A percentile compares a stretch with the other conserved stretches of the same genome.
These are phyloP conservation scores for Drosophila demipolita DNA, from an alignment of 2,888 invertebrate species.

Conservation along the genomic window DNA sequence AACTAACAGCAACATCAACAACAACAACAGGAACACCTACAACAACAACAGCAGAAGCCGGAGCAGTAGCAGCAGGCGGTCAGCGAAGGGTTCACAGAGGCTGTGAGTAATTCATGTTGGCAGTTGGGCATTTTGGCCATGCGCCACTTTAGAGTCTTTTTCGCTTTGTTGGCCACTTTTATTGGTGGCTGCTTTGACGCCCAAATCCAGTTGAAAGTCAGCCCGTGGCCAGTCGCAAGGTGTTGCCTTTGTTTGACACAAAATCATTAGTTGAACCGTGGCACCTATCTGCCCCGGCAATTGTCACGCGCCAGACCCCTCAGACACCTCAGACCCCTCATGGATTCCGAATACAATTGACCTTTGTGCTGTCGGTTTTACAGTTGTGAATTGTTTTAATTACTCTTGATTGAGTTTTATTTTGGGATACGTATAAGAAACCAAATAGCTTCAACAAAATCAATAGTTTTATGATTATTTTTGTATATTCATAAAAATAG, in stretches of 20 bases:
- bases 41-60: constrained; percentile 6
- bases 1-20: constrained; percentile 21
- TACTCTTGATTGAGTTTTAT: constrained; percentile 70
- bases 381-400: constrained; percentile 66
- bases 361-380: constrained; percentile 55
- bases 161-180: constrained; percentile 65
- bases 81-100: constrained; percentile 47
- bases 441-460: constrained; percentile 3
- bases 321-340: not conserved
- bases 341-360: constrained; percentile 42
- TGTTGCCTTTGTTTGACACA: constrained; percentile 54
- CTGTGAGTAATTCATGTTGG: constrained; percentile 26
- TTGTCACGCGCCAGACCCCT: constrained; percentile 48
- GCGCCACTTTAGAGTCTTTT: constrained; percentile 61
- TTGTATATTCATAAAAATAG: not conserved
- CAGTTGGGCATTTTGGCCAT: constrained; percentile 34
- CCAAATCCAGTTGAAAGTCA: constrained; percentile 52
- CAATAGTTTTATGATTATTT: not conserved
- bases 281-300: constrained; percentile 57
- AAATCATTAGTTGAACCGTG: constrained; percentile 57
- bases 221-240: constrained; percentile 55
- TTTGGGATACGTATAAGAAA: constrained; percentile 16
- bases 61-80: constrained; percentile 54
- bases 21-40: constrained; percentile 20
- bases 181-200: constrained; percentile 67